A percentile compares a stretch with the other conserved stretches of the same genome.
Conservation (phyloP, 2,797 vertebrate genomes). For the Acipenser transmontanus region DNA sequence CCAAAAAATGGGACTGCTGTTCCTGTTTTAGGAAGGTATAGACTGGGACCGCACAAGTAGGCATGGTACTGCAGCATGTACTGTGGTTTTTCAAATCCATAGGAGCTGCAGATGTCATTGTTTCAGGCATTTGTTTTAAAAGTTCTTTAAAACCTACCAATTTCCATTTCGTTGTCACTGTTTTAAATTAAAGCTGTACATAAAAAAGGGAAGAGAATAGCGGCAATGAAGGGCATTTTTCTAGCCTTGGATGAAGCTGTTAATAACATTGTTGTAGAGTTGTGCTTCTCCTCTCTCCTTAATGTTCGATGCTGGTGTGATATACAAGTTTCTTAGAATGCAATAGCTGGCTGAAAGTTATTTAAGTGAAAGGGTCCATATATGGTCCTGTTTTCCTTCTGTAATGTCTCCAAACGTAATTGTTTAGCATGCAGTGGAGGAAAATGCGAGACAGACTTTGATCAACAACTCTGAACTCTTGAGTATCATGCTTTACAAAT, state of each 20-base stretch:
- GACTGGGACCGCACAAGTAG: not conserved
- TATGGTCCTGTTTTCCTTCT: not conserved
- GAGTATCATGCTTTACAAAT: not conserved
- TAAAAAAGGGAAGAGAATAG: conserved; percentile 1
- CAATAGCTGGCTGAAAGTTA: not conserved
- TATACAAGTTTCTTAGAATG: not conserved
- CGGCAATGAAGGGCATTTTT: not conserved
- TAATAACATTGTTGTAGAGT: conserved; percentile 2
- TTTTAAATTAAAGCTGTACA: conserved; percentile 5
- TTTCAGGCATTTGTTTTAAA: not conserved
- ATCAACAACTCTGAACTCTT: not conserved
- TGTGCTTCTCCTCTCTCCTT: not conserved
- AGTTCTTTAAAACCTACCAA: not conserved
- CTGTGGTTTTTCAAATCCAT: not conserved
- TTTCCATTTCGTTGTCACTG: conserved; percentile 4
- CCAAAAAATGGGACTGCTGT: not conserved
- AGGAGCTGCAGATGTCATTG: not conserved
- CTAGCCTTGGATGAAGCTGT: conserved; percentile 3
- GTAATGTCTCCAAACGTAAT: not conserved
- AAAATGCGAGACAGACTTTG: not conserved
- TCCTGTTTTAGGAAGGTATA: not conserved
- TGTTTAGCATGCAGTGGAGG: not conserved
- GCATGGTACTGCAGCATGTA: not conserved
- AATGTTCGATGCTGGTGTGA: conserved; percentile 1
- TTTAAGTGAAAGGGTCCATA: not conserved